Base-by-base conservation (phyloP, 2,888 invertebrate species). In the Drosophila cracens region DNA sequence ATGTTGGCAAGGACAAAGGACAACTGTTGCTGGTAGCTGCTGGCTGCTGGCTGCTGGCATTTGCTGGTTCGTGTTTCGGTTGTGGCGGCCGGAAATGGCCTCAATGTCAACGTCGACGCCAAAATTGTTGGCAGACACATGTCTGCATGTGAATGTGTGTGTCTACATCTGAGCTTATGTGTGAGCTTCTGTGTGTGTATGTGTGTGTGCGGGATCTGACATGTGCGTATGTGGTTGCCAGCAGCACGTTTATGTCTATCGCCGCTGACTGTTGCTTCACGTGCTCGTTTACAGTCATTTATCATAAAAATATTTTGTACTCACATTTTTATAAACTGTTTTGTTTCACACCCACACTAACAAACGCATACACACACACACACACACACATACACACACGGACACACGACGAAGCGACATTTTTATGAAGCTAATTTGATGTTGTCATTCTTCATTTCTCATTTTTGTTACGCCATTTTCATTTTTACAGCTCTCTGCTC, bases 341-440 rank as follows among this genome's bases (percentile, higher is more conserved):
- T 86, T 84, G 87, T 88, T 88, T 85, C 83, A 81, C 87, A 82
- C 83, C 36, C 76, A 70, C 58, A 57, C 49, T 13, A 52, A 43
- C 48, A 36, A 29, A 21, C 63, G 29, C 56, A 46, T 36, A 40
- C 54, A 49, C 51, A 53, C 40, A 54, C 31, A 51, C 27, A n/a
- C 25, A 27, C 31, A 49, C 67, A 63, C 52, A 25, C 25, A 25
- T 2, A 51, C 66, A 57, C 52, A n/a, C 40, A 46, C 27, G 16
- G n/a, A n/a, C 31, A 49, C 67, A 63, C 52, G 51, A 29, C 52
- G 53, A 65, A 58, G 78, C 72, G 84, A 87, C 89, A 79, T 82
- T 86, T 89, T 86, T 87, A 89, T 86, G 87, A 82, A 86, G 86
- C 86, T 86, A 86, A 86, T 89, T 86, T 86, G 87, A 88, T 88